Base-by-base conservation (phyloP, 2,888 invertebrate genomes). In the Tenthredo distinguenda region DNA sequence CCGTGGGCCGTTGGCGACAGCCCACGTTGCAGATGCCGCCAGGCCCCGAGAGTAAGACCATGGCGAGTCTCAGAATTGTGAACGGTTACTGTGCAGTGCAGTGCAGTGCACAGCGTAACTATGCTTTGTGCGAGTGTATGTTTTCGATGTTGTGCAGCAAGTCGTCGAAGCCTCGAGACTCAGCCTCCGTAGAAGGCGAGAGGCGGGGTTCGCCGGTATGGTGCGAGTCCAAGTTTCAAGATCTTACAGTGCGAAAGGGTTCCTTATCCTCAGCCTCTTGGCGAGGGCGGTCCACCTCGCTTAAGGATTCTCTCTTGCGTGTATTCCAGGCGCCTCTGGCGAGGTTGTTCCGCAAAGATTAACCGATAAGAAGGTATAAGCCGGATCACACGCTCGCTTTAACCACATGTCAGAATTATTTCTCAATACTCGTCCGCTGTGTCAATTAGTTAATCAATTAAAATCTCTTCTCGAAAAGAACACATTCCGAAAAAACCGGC, bases 21-120 rank as follows among this genome's bases (percentile, higher is more conserved):
- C 89, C 89, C 87, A 89, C 89, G 86, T 87, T 65, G 50, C 85
- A 86, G 87, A 87, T 89, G 89, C 89, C 89, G 87, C 88, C 88
- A 84, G 88, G 89, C 89, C 88, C 86, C 85, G 62, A n/a, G 18
- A 62, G 68, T 34, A 6, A 12, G 37, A 62, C 82, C 26, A n/a
- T 43, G 26, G 31, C 50, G 12, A 50, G 77, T 77, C 31, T 47
- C 77, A 43, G 47, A 26, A 31, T 62, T 62, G 62, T 34, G 68
- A 68, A 34, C 68, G 55, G 43, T 77, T 40, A 21, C 40, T 43
- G 43, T 3, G 21, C 43, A 9, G 34, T 15, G 37, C 34, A 40
- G 15, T 74, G 21, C 74, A 26, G 43, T 74, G n/a, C 40, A 31
- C 43, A 74, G 7, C 26, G 21, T 15, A 74, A 74, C 26, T 74